These are phyloP conservation scores for Hypanus sabinus DNA, from an alignment of 2,113 vertebrate genomes.

Conservation along the genomic window DNA sequence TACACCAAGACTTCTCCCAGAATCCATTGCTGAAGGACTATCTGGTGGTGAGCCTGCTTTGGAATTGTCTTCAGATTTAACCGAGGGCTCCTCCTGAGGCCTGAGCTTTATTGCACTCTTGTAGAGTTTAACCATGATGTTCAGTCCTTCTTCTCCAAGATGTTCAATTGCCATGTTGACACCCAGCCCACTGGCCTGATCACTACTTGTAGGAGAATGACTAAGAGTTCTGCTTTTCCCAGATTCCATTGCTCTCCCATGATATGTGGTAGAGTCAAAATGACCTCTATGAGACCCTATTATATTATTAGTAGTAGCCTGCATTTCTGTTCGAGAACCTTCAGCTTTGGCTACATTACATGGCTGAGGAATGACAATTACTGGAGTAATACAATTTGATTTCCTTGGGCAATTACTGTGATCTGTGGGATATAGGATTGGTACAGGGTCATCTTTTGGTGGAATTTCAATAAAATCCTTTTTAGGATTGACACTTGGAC, in stretches of 20 bases:
- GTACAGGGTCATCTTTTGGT: background rate
- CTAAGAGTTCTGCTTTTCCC: background rate
- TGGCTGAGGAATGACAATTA: background rate
- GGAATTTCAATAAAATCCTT: background rate
- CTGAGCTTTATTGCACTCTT: background rate
- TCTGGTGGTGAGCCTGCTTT: background rate
- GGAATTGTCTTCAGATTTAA: background rate
- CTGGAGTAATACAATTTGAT: background rate
- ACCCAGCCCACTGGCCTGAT: background rate
- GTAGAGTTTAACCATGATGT: background rate
- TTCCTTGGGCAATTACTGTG: background rate
- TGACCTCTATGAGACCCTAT: background rate
- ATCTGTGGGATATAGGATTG: no score
- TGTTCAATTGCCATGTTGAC: background rate
- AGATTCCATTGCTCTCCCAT: background rate
- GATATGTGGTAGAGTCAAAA: background rate
- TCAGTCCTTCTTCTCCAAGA: background rate
- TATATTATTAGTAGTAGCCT: background rate
- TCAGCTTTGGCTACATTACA: background rate
- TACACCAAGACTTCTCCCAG: background rate
- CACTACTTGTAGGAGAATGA: background rate
- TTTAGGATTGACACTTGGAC: background rate
- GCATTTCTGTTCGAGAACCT: background rate
- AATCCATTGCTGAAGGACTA: background rate
- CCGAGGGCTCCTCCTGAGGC: background rate